Evolutionary conservation across 2,888 invertebrate genomes (phyloP).

Genomic region (Cheilosia grossa): DNA sequence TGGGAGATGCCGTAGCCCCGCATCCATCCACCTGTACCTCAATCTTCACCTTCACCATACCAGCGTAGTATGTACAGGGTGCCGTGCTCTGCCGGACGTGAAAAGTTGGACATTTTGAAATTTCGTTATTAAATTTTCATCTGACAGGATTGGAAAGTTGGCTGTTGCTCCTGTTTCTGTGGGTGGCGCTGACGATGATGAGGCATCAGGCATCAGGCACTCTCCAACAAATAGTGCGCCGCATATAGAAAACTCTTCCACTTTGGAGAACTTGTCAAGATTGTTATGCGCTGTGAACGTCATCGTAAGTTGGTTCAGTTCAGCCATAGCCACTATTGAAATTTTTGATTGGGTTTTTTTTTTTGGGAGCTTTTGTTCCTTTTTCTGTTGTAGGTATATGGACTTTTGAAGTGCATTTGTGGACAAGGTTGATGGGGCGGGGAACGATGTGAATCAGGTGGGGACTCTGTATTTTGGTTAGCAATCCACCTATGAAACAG

Average conservation of each 20-base stretch:
- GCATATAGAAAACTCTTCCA: slow-evolving; percentile 10
- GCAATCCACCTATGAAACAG: too few species aligned
- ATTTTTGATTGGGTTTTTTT: slow-evolving; percentile 15
- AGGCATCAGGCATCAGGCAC: slow-evolving; percentile 8
- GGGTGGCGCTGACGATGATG: slow-evolving; percentile 34
- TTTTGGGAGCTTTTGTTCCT: not conserved
- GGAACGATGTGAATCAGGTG: too few species aligned
- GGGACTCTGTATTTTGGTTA: too few species aligned
- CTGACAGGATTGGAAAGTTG: slow-evolving; percentile 75
- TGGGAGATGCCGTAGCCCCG: slow-evolving; percentile 4
- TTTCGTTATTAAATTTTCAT: slow-evolving; percentile 77
- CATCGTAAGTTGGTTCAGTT: slow-evolving; percentile 47
- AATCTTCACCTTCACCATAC: slow-evolving; percentile 57
- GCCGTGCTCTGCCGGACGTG: slow-evolving; percentile 36
- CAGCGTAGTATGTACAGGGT: not conserved
- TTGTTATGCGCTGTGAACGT: slow-evolving; percentile 45
- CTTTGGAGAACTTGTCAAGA: slow-evolving; percentile 64
- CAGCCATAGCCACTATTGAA: slow-evolving; percentile 48
- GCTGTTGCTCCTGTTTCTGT: slow-evolving; percentile 10
- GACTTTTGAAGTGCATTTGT: too few species aligned
- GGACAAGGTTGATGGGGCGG: too few species aligned
- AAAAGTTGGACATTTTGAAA: slow-evolving; percentile 77
- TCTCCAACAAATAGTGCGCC: slow-evolving; percentile 20
- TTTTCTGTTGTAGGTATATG: too few species aligned
- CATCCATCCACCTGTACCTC: slow-evolving; percentile 34